Base-by-base conservation (phyloP, 2,888 invertebrate genomes). In the Brachycybe producta region DNA sequence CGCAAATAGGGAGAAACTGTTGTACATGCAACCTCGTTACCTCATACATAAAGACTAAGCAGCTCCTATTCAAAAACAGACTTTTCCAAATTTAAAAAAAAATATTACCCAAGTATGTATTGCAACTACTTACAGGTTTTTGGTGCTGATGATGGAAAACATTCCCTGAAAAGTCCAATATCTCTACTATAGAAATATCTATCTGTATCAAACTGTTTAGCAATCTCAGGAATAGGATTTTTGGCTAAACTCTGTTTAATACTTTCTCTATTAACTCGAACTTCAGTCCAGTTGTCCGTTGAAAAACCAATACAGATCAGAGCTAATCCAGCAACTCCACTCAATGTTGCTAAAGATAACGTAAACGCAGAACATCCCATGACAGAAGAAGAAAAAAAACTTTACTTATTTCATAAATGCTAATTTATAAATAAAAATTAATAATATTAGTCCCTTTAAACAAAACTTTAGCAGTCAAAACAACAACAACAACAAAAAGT, bases 231-330 rank as follows among this genome's bases (percentile, higher is more conserved):
- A 45, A 61, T 59, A 8, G 58, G 54, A 40, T 62, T 62, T 52
- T 60, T 58, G 11, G 58, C 57, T 19, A 48, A 39, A 26, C 52
- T 50, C 35, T 39, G 27, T 34, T 86, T 82, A 65, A 88, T 88
- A 68, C 79, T 80, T 63, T 78, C 79, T 65, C 90, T 78, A 70
- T 84, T 83, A 60, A 94, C 92, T 74, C 88, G 87, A 63, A 88
- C 84, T 68, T 85, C 85, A 64, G 88, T 77, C 94, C 94, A 94
- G 76, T 92, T 92, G 74, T 94, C 92, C 67, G 92, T 91, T 61
- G 88, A 82, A 73, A 92, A 91, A 63, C 91, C 88, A 69, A 94
- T 88, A 64, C 87, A 82, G 69, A 94, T 77, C 65, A 92, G 74
- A 57, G 90, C 87, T 65, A 91, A 84, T 63, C 91, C 88, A 67